These are phyloP conservation scores for Drosophila jambulina DNA, from an alignment of 1,140 invertebrate genomes.

Conservation along the genomic window DNA sequence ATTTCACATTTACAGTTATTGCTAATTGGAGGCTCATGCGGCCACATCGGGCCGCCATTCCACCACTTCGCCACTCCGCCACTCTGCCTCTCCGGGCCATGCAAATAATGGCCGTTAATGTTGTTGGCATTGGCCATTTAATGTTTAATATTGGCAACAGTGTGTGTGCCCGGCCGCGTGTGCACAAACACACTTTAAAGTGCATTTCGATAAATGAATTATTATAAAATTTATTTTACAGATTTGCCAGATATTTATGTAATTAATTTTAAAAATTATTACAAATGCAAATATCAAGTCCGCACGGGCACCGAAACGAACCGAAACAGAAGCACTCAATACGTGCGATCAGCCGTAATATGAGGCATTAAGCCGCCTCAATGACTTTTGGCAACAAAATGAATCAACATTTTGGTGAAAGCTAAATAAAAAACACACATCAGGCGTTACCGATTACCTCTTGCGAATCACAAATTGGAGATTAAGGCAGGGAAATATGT, in stretches of 20 bases:
- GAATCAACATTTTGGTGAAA: conserved; percentile 68
- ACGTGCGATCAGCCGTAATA: conserved; percentile 62
- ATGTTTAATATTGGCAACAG: conserved; percentile 72
- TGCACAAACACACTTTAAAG: conserved; percentile 64
- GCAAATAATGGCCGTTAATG: conserved; percentile 78
- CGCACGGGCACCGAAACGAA: conserved; percentile 29
- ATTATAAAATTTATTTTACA: conserved; percentile 84
- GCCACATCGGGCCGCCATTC: conserved; percentile 50
- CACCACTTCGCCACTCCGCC: background rate
- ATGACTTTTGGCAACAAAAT: conserved; percentile 71
- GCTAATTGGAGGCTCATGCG: conserved; percentile 82
- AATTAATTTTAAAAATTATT: conserved; percentile 85
- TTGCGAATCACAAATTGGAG: background rate
- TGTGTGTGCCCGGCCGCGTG: conserved; percentile 28
- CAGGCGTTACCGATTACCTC: conserved; percentile 15
- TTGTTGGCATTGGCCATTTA: conserved; percentile 82
- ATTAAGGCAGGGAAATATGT: conserved; percentile 21
- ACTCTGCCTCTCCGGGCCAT: conserved; percentile 19
- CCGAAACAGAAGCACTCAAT: conserved; percentile 47
- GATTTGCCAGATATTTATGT: conserved; percentile 79
- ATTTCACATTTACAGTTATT: conserved; percentile 83
- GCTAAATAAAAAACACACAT: conserved; percentile 31
- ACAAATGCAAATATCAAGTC: conserved; percentile 73
- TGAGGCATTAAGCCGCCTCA: conserved; percentile 70
- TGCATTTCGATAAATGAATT: conserved; percentile 82